Base-by-base conservation (phyloP, 1,140 invertebrate species). In the Drosophila pruinosa region DNA sequence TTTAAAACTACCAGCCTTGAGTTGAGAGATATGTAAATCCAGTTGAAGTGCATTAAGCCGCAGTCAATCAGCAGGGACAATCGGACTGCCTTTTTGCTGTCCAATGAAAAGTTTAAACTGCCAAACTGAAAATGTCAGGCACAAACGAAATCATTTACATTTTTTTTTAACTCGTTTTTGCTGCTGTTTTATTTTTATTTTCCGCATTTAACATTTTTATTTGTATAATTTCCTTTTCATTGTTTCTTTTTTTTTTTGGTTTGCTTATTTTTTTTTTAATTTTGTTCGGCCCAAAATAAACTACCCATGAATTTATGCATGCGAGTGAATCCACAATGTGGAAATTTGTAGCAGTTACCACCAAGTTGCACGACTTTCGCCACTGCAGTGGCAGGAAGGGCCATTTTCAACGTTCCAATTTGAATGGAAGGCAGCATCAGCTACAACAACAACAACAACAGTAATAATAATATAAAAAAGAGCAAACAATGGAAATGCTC, bases 401-500 rank as follows among this genome's bases (percentile, higher is more conserved):
- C 36, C 36, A 53, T 43, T 31, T 52, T 41, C 47, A 62, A 34
- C 22, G 24, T 62, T 41, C 6, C 36, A 6, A 22, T 19, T 3
- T 28, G 24, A 22, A 31, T 22, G 36, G 31, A 41, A 47, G 19
- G 17, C 19, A 8, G 12, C 12, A 43, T 24, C 15, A 47, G 43
- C 31, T 17, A 10, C 3, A 21, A 41, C 14, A 52, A n/a, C 39
- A n/a, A 10, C 8, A 41, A 34, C 1, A 22, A 1, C n/a, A 26
- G 50, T 26, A 65, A 58, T 19, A 21, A 57, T 14, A 36, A 15
- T 19, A 12, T n/a, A 36, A 43, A 50, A 65, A 62, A 58, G 41
- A 19, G 81, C 81, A 86, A 86, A 85, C 81, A 86, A 85, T 80
- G 81, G 64, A 79, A 75, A 75, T 62, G 69, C 69, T 72, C 26